phyloP scores from a whole-genome alignment of 2,888 invertebrate genomes.

The Polylopha cassiicola region DNA sequence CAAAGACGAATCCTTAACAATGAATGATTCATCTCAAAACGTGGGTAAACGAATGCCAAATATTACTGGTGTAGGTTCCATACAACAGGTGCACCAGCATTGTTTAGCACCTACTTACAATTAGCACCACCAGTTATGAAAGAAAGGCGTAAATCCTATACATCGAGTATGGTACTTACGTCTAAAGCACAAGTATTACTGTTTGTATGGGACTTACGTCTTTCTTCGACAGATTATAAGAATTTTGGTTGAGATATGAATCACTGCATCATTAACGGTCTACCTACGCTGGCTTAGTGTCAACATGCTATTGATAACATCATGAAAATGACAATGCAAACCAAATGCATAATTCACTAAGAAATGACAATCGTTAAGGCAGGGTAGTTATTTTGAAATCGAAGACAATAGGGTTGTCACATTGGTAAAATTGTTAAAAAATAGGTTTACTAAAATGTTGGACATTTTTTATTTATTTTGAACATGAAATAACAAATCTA shows the following conservation, averaged over 20 bases:
- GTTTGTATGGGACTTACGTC: too few species aligned
- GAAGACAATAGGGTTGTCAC: too few species aligned
- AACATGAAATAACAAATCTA: too few species aligned
- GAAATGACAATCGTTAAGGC: too few species aligned
- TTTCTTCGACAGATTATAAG: too few species aligned
- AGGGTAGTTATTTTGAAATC: too few species aligned
- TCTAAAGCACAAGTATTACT: too few species aligned
- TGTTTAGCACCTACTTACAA: conserved; percentile 22
- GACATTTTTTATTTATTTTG: too few species aligned
- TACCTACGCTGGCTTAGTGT: conserved; percentile 6
- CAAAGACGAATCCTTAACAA: conserved; percentile 28
- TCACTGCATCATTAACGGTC: conserved; percentile 12
- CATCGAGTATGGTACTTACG: neutral
- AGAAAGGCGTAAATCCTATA: conserved; percentile 8
- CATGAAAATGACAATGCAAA: conserved; percentile 1
- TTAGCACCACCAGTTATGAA: conserved; percentile 23
- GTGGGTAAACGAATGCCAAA: conserved; percentile 27
- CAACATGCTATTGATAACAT: conserved; percentile 11
- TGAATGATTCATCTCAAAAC: conserved; percentile 29
- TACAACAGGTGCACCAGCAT: conserved; percentile 29
- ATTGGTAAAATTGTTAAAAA: too few species aligned
- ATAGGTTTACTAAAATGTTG: too few species aligned
- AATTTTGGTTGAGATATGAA: conserved; percentile 10
- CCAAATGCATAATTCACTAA: too few species aligned
- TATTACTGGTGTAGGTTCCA: conserved; percentile 28